Conservation (phyloP, 1,140 invertebrate genomes). For the Helicoverpa zea region DNA sequence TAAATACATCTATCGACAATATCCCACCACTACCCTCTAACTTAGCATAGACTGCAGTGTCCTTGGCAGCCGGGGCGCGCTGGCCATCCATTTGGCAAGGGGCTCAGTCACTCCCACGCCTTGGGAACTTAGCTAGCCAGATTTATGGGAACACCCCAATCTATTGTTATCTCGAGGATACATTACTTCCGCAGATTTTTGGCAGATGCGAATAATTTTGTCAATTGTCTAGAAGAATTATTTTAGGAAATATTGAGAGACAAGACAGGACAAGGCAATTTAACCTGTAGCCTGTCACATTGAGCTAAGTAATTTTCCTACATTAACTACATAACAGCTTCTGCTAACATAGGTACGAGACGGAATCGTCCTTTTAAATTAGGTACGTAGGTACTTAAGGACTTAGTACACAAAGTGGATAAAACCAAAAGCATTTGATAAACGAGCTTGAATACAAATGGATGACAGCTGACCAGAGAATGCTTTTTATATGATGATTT, state of each 20-base stretch:
- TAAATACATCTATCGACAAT: no score
- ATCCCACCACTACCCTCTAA: not conserved
- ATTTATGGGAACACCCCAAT: not conserved
- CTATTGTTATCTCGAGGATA: not conserved
- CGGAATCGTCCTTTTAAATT: no score
- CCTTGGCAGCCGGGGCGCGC: conserved; percentile 1
- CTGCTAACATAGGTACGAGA: no score
- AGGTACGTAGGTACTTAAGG: no score
- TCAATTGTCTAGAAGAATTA: not conserved
- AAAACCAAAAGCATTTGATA: no score
- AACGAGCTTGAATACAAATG: no score
- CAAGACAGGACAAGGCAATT: no score
- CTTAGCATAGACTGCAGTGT: not conserved
- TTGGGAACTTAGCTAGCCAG: not conserved
- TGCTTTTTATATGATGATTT: not conserved
- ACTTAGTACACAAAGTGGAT: no score
- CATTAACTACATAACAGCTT: no score
- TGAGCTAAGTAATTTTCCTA: no score
- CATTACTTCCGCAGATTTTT: conserved; percentile 11
- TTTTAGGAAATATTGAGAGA: not conserved
- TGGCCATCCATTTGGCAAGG: conserved; percentile 19
- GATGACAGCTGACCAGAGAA: not conserved
- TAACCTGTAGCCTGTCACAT: no score
- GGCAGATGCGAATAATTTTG: not conserved
- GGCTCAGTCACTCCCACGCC: not conserved